A percentile compares a stretch with the other conserved stretches of the same genome.
These are phyloP conservation scores for Mycalesis mineus DNA, from an alignment of 2,888 invertebrate species.

Conservation along the genomic window DNA sequence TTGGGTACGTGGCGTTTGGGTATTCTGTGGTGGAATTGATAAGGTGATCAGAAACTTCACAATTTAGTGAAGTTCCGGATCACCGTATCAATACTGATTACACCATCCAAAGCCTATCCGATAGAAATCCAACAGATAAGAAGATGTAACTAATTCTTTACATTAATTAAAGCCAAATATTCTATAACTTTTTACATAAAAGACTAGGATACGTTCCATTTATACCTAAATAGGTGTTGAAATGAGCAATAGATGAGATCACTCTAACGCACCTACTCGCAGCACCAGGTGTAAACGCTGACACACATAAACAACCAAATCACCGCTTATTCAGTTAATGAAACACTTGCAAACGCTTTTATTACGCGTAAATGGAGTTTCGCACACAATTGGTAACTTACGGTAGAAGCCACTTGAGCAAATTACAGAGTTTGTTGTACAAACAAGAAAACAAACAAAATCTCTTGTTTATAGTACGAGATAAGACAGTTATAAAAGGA, in stretches of 20 bases:
- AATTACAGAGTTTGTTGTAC: slow-evolving; percentile 3
- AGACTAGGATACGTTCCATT: slow-evolving; percentile 8
- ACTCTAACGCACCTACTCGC: slow-evolving; percentile 37
- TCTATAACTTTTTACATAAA: no score
- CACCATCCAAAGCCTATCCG: no score
- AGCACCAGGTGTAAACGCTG: slow-evolving; percentile 48
- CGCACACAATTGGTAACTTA: slow-evolving; percentile 7
- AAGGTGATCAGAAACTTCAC: no score
- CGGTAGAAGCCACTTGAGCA: slow-evolving; percentile 8
- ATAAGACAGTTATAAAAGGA: slow-evolving; percentile 7
- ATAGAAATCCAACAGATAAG: no score
- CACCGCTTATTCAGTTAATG: slow-evolving; percentile 29
- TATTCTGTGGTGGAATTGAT: no score
- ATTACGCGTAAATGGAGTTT: slow-evolving; percentile 4
- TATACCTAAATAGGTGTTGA: slow-evolving; percentile 24
- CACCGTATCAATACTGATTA: no score
- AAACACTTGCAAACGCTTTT: slow-evolving; percentile 8
- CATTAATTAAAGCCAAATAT: no score
- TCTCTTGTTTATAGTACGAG: background rate
- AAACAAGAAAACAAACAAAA: slow-evolving; percentile 2
- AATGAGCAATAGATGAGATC: slow-evolving; percentile 73
- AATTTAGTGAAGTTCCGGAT: no score
- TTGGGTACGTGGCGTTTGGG: no score
- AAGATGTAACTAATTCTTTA: no score
- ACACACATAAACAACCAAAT: slow-evolving; percentile 38